A percentile compares a stretch with the other conserved stretches of the same genome.
phyloP scores from a whole-genome alignment of 2,888 invertebrate genomes.

The Drosophila kanekoi region DNA sequence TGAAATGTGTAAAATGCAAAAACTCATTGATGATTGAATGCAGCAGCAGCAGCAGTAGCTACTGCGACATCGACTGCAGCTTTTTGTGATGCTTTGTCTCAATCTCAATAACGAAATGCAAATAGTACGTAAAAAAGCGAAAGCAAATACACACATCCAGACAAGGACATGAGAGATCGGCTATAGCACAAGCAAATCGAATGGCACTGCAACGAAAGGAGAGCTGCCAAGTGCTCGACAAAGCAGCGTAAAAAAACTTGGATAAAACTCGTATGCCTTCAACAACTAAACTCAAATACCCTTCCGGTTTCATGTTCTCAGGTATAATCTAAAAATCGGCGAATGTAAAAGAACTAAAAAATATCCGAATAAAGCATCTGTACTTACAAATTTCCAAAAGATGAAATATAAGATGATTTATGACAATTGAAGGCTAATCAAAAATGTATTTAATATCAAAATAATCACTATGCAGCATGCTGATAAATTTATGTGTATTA shows the following conservation, averaged over 20 bases:
- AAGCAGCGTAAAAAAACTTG: slow-evolving; percentile 36
- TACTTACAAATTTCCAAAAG: no score
- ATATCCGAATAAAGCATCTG: background rate
- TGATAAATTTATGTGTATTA: no score
- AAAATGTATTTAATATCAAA: no score
- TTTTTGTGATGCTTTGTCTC: slow-evolving; percentile 68
- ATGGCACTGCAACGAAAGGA: slow-evolving; percentile 40
- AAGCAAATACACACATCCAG: slow-evolving; percentile 62
- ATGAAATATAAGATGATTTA: no score
- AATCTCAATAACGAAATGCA: slow-evolving; percentile 80
- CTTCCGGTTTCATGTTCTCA: background rate
- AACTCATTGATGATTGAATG: slow-evolving; percentile 76
- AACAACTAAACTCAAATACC: slow-evolving; percentile 6
- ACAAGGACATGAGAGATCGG: slow-evolving; percentile 39
- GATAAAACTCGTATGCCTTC: no score
- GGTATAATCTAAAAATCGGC: no score
- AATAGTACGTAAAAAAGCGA: slow-evolving; percentile 64
- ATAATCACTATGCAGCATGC: no score
- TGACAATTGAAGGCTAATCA: no score
- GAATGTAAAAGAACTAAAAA: background rate
- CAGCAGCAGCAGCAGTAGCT: slow-evolving; percentile 31
- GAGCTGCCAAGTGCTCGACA: slow-evolving; percentile 64
- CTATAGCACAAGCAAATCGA: slow-evolving; percentile 25
- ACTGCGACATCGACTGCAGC: slow-evolving; percentile 27
- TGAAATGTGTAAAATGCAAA: slow-evolving; percentile 75